Base-by-base conservation (phyloP, 2,113 vertebrate species). In the Abramis brama region DNA sequence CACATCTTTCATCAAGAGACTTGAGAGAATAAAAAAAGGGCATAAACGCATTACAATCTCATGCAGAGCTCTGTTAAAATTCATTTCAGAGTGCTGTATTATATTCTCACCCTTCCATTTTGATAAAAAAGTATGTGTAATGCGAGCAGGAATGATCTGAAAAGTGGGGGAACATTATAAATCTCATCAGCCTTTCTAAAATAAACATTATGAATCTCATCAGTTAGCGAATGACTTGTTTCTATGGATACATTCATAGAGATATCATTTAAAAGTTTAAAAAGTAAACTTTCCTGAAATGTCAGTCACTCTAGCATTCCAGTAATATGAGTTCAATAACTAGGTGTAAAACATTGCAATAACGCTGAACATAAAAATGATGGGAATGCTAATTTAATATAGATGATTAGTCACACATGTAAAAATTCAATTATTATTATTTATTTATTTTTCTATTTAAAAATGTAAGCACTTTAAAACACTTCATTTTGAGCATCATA, bases 251-350 rank as follows among this genome's bases (percentile, higher is more conserved):
- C 27, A 39, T 79, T 60, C 21, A 75, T 27, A 75, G 43, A 27
- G n/a, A 75, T 75, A 50, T 47, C 5, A 25, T 25, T 60, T 60
- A 11, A 79, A 78, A 78, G 50, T 55, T 60, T 55, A 43, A 43
- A 79, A 25, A 75, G 43, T 73, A n/a, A 43, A 71, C 68, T 43
- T 71, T 23, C 68, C 68, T 43, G 36, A 71, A 71, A 71, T n/a
- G 36, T 12, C 68, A 71, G 68, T 23, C 25, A 74, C n/a, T 74
- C 11, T 6, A 47, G 39, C 11, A 74, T 45, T 13, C 45, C 23
- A 45, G 43, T 47, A 8, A 25, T 75, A 47, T 47, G 12, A 13
- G 19, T 2, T 39, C 9, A 71, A 21, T 39, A 23, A 57, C 19
- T 71, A 23, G 68, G 19, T 70, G 4, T 39, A 39, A 36, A 39